Percentiles rank a stretch among this genome's conserved stretches.
Conservation (phyloP, 2,888 invertebrate genomes). For the Melieria picta region DNA sequence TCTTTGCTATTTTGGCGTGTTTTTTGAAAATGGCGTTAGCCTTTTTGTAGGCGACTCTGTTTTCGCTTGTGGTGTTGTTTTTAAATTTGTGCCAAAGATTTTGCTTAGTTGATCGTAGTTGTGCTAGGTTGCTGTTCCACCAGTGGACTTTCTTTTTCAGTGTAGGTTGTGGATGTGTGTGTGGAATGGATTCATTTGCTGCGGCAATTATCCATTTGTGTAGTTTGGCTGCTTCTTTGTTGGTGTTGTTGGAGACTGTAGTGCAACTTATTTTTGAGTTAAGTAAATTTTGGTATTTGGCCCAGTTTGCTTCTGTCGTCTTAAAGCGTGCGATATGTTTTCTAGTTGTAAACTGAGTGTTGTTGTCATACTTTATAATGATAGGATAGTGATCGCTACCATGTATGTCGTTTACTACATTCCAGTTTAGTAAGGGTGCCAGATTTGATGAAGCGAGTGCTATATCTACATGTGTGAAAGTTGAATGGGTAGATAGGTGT, state of each 20-base stretch:
- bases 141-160: neutral
- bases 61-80: too few species aligned
- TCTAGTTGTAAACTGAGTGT: neutral
- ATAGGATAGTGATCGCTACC: constrained; percentile 14
- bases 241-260: neutral
- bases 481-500: constrained; percentile 9
- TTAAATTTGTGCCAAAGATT: too few species aligned
- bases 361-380: neutral
- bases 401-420: neutral
- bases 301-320: too few species aligned
- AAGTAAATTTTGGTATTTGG: neutral
- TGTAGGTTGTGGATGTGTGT: too few species aligned
- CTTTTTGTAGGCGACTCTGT: constrained; percentile 8
- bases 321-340: too few species aligned
- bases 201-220: constrained; percentile 71
- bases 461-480: neutral
- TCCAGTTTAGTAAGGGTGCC: neutral
- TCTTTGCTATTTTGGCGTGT: neutral
- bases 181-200: neutral
- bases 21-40: neutral
- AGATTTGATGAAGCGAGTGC: neutral
- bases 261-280: neutral
- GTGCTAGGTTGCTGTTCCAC: constrained; percentile 2
- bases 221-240: neutral
- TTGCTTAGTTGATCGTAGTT: too few species aligned